These are phyloP conservation scores for Boloria euphrosyne DNA, from an alignment of 2,888 invertebrate genomes.

Conservation along the genomic window DNA sequence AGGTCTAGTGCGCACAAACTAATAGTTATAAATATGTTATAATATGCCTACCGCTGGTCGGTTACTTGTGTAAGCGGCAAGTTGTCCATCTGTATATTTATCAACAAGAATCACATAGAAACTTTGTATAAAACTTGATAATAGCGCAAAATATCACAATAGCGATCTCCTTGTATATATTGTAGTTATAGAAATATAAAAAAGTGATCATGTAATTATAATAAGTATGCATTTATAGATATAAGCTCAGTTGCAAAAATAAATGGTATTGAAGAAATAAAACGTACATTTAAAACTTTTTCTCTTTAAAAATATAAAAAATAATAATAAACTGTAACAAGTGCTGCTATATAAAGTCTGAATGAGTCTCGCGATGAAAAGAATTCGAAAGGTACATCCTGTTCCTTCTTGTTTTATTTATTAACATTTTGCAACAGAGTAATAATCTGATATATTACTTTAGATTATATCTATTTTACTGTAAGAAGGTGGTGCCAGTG, in stretches of 20 bases:
- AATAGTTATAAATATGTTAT: slow-evolving; percentile 1
- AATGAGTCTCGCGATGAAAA: not conserved
- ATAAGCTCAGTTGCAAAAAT: slow-evolving; percentile 18
- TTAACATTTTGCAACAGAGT: slow-evolving; percentile 17
- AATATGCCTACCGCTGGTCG: slow-evolving; percentile 7
- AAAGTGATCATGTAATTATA: slow-evolving; percentile 24
- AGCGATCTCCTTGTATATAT: slow-evolving; percentile 34
- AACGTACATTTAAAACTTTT: not conserved
- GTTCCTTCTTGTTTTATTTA: slow-evolving; percentile 3
- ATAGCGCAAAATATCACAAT: slow-evolving; percentile 22
- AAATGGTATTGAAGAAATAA: not conserved
- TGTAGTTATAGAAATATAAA: slow-evolving; percentile 21
- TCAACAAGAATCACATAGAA: not conserved
- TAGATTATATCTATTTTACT: slow-evolving; percentile 12
- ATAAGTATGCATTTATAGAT: slow-evolving; percentile 34
- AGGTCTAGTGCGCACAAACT: slow-evolving; percentile 16
- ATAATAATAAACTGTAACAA: not conserved
- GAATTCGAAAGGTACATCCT: not conserved
- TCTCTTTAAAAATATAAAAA: not conserved
- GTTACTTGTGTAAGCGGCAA: slow-evolving; percentile 1
- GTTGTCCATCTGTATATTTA: slow-evolving; percentile 5
- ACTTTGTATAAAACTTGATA: slow-evolving; percentile 7
- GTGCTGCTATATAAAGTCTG: slow-evolving; percentile 10
- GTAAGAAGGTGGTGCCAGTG: slow-evolving; percentile 23
- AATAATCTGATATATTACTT: slow-evolving; percentile 3